Percentiles rank a stretch among this genome's conserved stretches.
phyloP scores from a whole-genome alignment of 2,113 vertebrate genomes.

The Petroica traversi region DNA sequence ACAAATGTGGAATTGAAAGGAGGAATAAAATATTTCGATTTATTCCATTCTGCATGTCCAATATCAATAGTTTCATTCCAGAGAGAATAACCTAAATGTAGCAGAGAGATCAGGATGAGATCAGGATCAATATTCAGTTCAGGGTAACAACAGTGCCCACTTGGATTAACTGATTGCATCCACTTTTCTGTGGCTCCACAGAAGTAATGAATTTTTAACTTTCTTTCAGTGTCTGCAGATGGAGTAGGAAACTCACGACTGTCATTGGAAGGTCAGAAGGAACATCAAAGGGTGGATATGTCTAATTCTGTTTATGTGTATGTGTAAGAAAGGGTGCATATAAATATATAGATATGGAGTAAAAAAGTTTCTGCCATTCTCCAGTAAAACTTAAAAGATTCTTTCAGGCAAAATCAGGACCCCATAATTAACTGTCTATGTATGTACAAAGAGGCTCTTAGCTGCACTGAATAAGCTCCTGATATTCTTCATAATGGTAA shows the following conservation, averaged over 20 bases:
- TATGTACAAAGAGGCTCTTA: not conserved
- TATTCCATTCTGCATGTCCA: not conserved
- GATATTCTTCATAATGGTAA: not conserved
- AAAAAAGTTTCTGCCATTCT: not conserved
- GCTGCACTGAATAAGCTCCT: not conserved
- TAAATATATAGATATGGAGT: not conserved
- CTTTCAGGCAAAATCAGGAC: not conserved
- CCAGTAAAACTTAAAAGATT: not conserved
- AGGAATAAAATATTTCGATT: not conserved
- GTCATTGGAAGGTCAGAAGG: not conserved
- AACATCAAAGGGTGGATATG: not conserved
- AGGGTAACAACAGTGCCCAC: no score
- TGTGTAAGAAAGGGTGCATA: not conserved
- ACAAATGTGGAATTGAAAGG: conserved; percentile 9
- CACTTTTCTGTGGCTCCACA: not conserved
- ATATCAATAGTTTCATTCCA: not conserved
- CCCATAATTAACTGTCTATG: not conserved
- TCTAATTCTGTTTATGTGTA: not conserved
- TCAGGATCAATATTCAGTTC: not conserved
- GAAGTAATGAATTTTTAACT: not conserved
- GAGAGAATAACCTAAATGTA: not conserved
- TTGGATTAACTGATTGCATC: not conserved
- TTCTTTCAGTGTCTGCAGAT: not conserved
- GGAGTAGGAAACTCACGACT: not conserved
- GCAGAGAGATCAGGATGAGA: not conserved